Evolutionary conservation across 2,797 vertebrate species (phyloP), one percentile per base, ranked within the genome.

Genomic region (Naso thynnoides): DNA sequence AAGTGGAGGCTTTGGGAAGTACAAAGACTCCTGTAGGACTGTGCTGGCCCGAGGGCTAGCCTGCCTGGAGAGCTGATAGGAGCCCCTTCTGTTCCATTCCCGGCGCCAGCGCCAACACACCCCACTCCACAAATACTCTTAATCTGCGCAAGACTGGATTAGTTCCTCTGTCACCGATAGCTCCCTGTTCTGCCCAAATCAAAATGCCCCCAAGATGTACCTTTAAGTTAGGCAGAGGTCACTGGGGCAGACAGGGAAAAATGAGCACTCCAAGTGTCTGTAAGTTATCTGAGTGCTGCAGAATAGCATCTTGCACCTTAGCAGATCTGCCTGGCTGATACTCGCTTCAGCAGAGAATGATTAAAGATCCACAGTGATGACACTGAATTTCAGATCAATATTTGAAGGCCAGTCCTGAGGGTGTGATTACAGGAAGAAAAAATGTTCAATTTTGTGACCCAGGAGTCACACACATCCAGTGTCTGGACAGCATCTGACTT

Each of bases 101-200:
- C 76, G 66, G 89, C 86, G 71, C 86, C 88, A 83, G 88, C 82
- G 77, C 89, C 90, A 92, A 87, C 88, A 88, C 91, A 88, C 90
- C 87, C 90, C 83, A 74, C 86, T 81, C 91, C 92, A 93, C 94
- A 90, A 91, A 81, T 88, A 92, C 93, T 89, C 93, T 93, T 94
- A 94, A 96, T 96, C 95, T 95, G 92, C 91, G 91, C 93, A 95
- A 89, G 90, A 94, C 92, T 95, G 92, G 96, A 95, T 96, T 96
- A 96, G 91, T 92, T 88, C 90, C 93, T 88, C 90, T 93, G 91
- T 94, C 94, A 95, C 93, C 91, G 90, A 94, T 94, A 93, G 94
- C 93, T 88, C 92, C 92, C 86, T 91, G 85, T 93, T 91, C 86
- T 87, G 85, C 91, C 87, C 88, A 90, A 94, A 92, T 93, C 89